phyloP scores from a whole-genome alignment of 2,113 vertebrate species.

The Jacana jacana region DNA sequence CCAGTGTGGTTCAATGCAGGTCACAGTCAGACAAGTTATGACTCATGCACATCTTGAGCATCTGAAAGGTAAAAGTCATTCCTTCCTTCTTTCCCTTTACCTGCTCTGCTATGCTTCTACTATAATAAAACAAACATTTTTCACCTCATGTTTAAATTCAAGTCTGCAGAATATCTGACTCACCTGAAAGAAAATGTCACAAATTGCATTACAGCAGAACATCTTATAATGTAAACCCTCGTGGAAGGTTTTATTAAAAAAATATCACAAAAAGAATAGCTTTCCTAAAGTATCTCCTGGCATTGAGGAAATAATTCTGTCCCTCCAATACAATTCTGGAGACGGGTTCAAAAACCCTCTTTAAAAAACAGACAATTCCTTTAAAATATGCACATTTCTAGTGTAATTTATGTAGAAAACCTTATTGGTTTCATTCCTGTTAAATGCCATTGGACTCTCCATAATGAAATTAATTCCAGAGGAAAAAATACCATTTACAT shows the following conservation, averaged over 20 bases:
- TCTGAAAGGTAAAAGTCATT: background rate
- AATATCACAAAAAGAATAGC: background rate
- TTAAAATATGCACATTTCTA: conserved; percentile 20
- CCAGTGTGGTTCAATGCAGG: background rate
- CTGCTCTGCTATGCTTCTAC: background rate
- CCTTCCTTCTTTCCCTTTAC: background rate
- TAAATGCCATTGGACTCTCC: background rate
- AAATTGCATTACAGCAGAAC: background rate
- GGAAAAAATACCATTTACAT: background rate
- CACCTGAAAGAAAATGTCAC: background rate
- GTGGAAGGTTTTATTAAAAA: background rate
- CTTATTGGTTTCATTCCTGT: background rate
- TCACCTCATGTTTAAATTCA: background rate
- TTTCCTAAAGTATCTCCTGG: background rate
- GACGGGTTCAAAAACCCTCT: background rate
- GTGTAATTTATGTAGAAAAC: conserved; percentile 14
- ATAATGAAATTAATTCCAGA: conserved; percentile 14
- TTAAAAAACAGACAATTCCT: background rate
- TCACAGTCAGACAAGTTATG: background rate
- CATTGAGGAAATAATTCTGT: background rate
- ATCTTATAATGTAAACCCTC: background rate
- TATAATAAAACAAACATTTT: background rate
- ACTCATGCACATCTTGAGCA: background rate
- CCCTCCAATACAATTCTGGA: background rate
- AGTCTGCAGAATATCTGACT: background rate